Evolutionary conservation across 2,888 invertebrate genomes (phyloP).

Genomic region (Blomia tropicalis): DNA sequence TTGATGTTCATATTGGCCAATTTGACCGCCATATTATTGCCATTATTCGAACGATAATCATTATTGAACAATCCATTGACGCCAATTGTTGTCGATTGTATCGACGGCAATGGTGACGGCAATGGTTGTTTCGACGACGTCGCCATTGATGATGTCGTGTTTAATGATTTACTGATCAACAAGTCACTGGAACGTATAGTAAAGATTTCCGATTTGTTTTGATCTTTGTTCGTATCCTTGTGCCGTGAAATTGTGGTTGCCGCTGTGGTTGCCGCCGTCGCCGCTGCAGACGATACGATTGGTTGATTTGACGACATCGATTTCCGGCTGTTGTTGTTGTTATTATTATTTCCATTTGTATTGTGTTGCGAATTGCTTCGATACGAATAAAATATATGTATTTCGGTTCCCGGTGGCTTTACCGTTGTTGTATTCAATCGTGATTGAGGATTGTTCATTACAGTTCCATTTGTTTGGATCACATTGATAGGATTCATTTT

Average conservation of each 20-base stretch:
- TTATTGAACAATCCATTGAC: not conserved
- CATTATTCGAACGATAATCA: not conserved
- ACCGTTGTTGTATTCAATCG: not conserved
- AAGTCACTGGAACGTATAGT: slow-evolving; percentile 2
- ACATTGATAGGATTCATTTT: not conserved
- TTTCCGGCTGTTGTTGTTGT: too few species aligned
- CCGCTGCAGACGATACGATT: too few species aligned
- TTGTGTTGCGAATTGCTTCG: not conserved
- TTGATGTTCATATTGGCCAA: not conserved
- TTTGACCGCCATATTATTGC: not conserved
- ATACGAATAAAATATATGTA: slow-evolving; percentile 8
- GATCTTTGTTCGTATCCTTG: not conserved
- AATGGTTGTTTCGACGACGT: not conserved
- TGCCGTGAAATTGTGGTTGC: not conserved
- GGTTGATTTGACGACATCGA: slow-evolving; percentile 3
- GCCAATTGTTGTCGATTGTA: too few species aligned
- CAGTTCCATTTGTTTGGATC: not conserved
- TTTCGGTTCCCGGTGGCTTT: not conserved
- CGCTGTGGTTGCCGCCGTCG: too few species aligned
- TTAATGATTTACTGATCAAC: not conserved
- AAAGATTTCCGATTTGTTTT: not conserved
- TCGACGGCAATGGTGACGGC: not conserved
- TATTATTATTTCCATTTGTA: not conserved
- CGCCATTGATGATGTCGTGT: not conserved
- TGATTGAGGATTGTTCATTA: not conserved